Evolutionary conservation across 2,113 vertebrate species (phyloP).

Genomic region (Pterocles gutturalis): DNA sequence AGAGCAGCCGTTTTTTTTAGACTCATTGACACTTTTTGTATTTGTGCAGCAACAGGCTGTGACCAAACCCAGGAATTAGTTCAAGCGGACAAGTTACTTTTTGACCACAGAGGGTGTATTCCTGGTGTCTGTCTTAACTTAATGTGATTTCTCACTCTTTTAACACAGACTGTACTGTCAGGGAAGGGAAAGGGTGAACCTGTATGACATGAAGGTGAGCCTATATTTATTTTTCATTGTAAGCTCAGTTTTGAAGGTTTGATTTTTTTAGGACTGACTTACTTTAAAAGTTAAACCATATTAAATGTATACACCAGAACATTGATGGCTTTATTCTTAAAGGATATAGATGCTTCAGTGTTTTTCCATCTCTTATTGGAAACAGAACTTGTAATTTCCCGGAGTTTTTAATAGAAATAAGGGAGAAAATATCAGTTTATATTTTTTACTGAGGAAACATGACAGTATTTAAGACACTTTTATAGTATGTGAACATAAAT

Average conservation of each 20-base stretch:
- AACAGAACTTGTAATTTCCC: conserved; percentile 13
- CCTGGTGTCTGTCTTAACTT: neutral
- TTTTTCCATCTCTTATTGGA: conserved; percentile 4
- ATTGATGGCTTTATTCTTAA: neutral
- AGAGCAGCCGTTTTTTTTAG: neutral
- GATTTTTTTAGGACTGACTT: conserved; percentile 24
- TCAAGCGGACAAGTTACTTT: neutral
- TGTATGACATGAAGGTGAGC: neutral
- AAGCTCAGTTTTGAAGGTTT: neutral
- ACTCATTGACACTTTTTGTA: neutral
- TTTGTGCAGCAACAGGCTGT: neutral
- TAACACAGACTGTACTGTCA: neutral
- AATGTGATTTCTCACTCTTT: neutral
- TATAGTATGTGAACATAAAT: conserved; percentile 28
- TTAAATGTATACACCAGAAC: conserved; percentile 1
- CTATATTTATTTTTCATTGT: conserved; percentile 63
- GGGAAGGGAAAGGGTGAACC: neutral
- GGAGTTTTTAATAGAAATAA: conserved; percentile 24
- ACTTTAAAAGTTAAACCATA: conserved; percentile 32
- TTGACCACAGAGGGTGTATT: neutral
- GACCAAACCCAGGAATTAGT: neutral
- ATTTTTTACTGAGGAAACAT: conserved; percentile 49
- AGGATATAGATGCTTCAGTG: neutral
- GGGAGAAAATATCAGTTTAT: conserved; percentile 23
- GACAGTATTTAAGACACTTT: conserved; percentile 39